These are phyloP conservation scores for Pantala flavescens DNA, from an alignment of 1,140 invertebrate species.

Conservation along the genomic window DNA sequence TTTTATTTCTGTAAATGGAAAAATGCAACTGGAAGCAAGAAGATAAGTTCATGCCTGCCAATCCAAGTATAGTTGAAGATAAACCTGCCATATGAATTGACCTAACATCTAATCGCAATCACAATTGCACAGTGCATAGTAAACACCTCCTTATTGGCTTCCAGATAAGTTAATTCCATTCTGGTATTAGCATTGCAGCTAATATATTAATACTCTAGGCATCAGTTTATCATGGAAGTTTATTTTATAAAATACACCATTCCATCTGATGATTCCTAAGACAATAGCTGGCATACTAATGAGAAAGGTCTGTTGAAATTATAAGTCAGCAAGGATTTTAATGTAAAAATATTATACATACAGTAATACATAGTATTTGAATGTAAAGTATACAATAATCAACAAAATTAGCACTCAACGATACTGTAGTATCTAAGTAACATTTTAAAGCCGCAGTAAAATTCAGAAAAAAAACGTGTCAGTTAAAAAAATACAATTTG, in stretches of 20 bases:
- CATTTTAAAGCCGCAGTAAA: too few species aligned
- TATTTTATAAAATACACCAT: constrained; percentile 4
- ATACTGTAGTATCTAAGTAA: too few species aligned
- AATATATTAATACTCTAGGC: neutral
- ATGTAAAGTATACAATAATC: too few species aligned
- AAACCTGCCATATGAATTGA: neutral
- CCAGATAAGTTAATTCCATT: neutral
- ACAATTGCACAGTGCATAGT: neutral
- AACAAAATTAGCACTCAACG: too few species aligned
- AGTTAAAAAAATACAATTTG: too few species aligned
- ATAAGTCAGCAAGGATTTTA: too few species aligned
- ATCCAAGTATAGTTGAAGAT: neutral
- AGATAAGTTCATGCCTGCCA: neutral
- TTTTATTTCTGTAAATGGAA: neutral
- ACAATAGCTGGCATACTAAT: neutral
- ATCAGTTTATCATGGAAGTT: neutral
- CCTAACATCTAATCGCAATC: neutral
- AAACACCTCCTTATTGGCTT: neutral
- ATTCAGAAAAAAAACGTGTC: too few species aligned
- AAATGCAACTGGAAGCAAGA: neutral
- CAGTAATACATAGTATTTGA: too few species aligned
- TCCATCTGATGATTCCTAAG: neutral
- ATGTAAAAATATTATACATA: too few species aligned
- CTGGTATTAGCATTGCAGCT: constrained; percentile 1
- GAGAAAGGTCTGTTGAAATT: neutral